phyloP scores from a whole-genome alignment of 2,888 invertebrate genomes.

The Orchestes rusci region DNA sequence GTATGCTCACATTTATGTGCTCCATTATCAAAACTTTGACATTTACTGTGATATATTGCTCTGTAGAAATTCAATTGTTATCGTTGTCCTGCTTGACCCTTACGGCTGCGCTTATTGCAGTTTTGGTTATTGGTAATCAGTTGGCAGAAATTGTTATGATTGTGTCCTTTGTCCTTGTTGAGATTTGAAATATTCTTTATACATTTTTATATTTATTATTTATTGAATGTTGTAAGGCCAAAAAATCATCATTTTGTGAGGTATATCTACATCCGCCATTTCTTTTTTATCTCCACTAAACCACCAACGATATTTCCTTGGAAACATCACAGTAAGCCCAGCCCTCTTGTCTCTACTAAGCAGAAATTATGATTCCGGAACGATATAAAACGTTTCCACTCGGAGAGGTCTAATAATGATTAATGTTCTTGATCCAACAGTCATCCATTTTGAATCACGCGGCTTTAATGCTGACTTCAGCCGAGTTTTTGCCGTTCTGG shows the following conservation, averaged over 20 bases:
- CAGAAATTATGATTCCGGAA: conserved; percentile 25
- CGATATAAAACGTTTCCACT: conserved; percentile 24
- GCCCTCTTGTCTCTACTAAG: conserved; percentile 22
- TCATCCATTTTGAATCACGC: conserved; percentile 25
- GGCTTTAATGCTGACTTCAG: conserved; percentile 21
- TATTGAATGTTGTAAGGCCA: no score
- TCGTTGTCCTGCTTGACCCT: no score
- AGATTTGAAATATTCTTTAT: no score
- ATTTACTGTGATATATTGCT: conserved; percentile 33
- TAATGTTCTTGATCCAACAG: conserved; percentile 22
- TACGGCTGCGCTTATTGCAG: no score
- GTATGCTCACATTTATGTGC: conserved; percentile 29
- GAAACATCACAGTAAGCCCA: conserved; percentile 15
- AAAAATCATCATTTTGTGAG: no score
- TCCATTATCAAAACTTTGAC: conserved; percentile 32
- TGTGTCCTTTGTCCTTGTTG: no score
- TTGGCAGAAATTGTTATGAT: no score
- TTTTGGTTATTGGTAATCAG: no score
- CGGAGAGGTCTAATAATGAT: conserved; percentile 23
- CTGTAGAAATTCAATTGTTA: no score
- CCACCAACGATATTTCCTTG: conserved; percentile 15
- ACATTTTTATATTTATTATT: no score
- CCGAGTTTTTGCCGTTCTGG: conserved; percentile 11
- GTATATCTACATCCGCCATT: no score
- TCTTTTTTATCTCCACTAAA: no score